Evolutionary conservation across 1,140 invertebrate genomes (phyloP).

Genomic region (Homarus americanus): DNA sequence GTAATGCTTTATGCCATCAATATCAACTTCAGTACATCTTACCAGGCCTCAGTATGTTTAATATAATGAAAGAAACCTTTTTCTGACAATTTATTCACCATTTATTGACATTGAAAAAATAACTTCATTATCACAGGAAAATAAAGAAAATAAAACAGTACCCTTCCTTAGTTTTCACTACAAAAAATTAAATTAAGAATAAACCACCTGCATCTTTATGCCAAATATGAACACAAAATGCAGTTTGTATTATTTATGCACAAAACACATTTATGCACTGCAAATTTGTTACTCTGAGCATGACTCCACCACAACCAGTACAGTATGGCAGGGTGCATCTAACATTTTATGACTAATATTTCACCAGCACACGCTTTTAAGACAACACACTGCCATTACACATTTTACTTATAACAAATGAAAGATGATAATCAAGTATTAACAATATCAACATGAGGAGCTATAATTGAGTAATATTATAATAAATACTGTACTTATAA

Average conservation of each 20-base stretch:
- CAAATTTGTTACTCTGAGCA: not conserved
- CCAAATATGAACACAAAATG: not conserved
- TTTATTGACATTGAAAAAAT: constrained; percentile 20
- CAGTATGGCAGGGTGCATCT: not conserved
- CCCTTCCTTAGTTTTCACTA: not conserved
- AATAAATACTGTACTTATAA: not conserved
- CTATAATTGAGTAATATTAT: no score
- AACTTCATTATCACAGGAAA: constrained; percentile 9
- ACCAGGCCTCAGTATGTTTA: no score
- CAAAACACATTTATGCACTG: not conserved
- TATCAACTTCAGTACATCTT: no score
- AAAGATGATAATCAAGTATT: not conserved
- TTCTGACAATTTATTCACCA: not conserved
- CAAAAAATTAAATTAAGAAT: no score
- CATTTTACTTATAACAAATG: not conserved
- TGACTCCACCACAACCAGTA: not conserved
- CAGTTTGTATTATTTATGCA: not conserved
- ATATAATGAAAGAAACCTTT: no score
- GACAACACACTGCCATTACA: not conserved
- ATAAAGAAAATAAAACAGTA: not conserved
- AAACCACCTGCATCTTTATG: not conserved
- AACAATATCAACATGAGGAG: not conserved
- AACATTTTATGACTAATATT: not conserved
- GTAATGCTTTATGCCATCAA: no score
- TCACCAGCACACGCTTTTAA: not conserved